Base-by-base conservation (phyloP, 2,888 invertebrate genomes). In the Hemithea aestivaria region DNA sequence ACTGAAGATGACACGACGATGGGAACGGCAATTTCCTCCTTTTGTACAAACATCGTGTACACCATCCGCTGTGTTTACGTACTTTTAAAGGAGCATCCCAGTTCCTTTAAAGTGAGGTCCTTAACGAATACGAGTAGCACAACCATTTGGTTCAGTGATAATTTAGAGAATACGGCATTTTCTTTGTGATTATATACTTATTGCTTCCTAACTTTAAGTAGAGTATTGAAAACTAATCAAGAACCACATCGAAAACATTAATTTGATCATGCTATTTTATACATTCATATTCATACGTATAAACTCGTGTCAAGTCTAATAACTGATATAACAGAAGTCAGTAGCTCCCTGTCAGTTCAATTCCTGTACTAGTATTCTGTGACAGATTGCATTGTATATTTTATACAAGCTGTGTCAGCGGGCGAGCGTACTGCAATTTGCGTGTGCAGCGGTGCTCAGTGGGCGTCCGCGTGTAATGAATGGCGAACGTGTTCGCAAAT, bases 361-460 rank as follows among this genome's bases (percentile, higher is more conserved):
- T 20, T 20, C 22, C 27, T 32, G 23, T 49, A 45, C 51, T 10
- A 21, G 2, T 29, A 10, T 34, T 28, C 27, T 16, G 25, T 10
- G 25, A 25, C 10, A 27, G 27, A 40, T 30, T 27, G n/a, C 35
- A 30, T 27, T 23, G 16, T 33, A 25, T 33, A 23, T 27, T 23
- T 10, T 33, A 25, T 33, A 23, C 28, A 51, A 51, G 56, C 70
- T 73, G 73, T 74, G 71, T 75, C 78, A 75, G 74, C 75, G 68
- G 70, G 70, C 59, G 66, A 69, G 66, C 67, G 59, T 60, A 48
- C 66, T 67, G 71, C 75, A 80, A 82, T 80, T 83, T 80, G 80
- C 75, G 74, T 77, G 78, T 76, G 79, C 78, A 77, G 62, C 73
- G 61, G 75, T 70, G 78, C 82, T 73, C 79, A 75, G 77, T 79